Percentiles rank a stretch among this genome's conserved stretches.
Conservation (phyloP, 2,113 vertebrate species). For the Chionodraco myersi region DNA sequence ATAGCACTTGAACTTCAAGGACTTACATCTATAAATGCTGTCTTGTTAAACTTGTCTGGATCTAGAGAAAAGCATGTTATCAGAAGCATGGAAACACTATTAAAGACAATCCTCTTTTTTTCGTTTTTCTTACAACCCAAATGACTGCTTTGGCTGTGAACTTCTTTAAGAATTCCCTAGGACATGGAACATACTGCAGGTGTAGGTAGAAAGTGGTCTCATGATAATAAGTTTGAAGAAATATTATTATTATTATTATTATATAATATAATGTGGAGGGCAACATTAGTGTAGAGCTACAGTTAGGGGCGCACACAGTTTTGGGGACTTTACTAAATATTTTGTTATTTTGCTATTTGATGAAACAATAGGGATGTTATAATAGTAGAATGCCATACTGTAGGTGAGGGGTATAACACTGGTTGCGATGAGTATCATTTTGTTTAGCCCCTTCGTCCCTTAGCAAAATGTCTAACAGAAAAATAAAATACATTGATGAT, state of each 20-base stretch:
- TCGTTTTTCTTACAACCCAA: background rate
- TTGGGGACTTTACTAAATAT: no score
- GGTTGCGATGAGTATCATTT: background rate
- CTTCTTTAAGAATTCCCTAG: background rate
- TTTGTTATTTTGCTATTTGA: no score
- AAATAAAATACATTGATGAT: background rate
- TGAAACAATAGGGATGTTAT: no score
- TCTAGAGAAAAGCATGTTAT: background rate
- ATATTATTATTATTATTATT: no score
- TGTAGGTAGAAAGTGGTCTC: no score
- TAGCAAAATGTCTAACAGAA: background rate
- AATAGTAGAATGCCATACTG: no score
- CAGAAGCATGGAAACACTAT: background rate
- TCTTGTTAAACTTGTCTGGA: slow-evolving; percentile 18
- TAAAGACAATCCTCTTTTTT: no score
- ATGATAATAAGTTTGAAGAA: no score
- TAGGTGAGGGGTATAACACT: background rate
- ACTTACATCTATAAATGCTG: background rate
- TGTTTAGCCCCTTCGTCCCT: background rate
- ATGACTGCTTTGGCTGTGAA: background rate
- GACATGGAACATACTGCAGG: no score
- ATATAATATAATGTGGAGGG: no score
- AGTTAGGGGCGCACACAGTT: no score
- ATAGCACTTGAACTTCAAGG: slow-evolving; percentile 12
- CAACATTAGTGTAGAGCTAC: no score